Conservation (phyloP, 2,113 vertebrate species). For the Speoplatyrhinus poulsoni region DNA sequence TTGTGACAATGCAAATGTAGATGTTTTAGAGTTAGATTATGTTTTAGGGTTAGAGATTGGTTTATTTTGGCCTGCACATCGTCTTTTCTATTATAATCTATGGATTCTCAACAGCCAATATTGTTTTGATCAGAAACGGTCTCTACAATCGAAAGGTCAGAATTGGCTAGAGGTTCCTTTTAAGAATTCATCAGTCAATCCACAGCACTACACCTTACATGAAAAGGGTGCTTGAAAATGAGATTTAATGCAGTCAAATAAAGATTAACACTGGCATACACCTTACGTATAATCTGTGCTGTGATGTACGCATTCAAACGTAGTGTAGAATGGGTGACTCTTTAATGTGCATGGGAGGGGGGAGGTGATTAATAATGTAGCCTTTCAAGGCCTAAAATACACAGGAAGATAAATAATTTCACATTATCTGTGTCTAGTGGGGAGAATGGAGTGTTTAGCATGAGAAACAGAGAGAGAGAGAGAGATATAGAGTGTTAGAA, state of each 20-base stretch:
- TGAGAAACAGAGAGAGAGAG: slow-evolving; percentile 45
- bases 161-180: too few species aligned
- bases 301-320: slow-evolving; percentile 13
- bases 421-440: slow-evolving; percentile 64
- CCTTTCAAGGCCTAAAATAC: slow-evolving; percentile 63
- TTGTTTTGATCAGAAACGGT: too few species aligned
- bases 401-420: slow-evolving; percentile 73
- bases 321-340: slow-evolving; percentile 6
- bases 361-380: slow-evolving; percentile 61
- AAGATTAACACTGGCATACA: slow-evolving; percentile 22
- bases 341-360: slow-evolving; percentile 28
- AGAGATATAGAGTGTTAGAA: slow-evolving; percentile 51
- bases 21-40: too few species aligned
- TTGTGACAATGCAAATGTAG: too few species aligned
- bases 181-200: too few species aligned
- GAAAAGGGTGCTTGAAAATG: too few species aligned
- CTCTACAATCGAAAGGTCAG: too few species aligned
- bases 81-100: too few species aligned
- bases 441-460: slow-evolving; percentile 61
- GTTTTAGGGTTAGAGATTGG: too few species aligned
- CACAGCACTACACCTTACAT: too few species aligned
- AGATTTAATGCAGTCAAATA: slow-evolving; percentile 38
- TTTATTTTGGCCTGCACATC: too few species aligned
- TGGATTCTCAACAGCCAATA: too few species aligned
- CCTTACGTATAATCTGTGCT: slow-evolving; percentile 15